Conservation (phyloP, 2,888 invertebrate genomes). For the Cosmia pyralina region DNA sequence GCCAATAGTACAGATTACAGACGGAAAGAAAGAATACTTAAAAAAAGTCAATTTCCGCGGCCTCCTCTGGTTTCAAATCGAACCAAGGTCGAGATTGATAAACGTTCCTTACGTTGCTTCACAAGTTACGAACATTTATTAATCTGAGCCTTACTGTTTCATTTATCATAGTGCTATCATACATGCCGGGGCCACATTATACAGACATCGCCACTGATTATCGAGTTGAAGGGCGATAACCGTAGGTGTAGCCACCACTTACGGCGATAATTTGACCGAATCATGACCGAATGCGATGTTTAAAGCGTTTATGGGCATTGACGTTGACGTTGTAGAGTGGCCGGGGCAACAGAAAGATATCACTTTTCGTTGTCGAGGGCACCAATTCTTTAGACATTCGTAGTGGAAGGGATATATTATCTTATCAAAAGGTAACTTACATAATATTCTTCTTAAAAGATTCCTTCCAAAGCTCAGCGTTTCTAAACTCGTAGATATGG, state of each 20-base stretch:
- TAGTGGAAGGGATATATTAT: neutral
- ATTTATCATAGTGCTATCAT: neutral
- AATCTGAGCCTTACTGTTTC: neutral
- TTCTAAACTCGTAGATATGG: slow-evolving; percentile 95
- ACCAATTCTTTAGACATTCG: neutral
- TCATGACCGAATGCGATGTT: no score
- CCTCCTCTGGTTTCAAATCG: neutral
- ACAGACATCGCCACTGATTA: no score
- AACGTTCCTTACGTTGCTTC: neutral
- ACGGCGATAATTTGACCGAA: no score
- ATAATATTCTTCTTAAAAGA: slow-evolving; percentile 94
- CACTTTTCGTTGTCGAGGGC: neutral
- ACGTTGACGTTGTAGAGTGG: no score
- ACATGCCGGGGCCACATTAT: no score
- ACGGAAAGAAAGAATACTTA: neutral
- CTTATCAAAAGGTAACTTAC: slow-evolving; percentile 92
- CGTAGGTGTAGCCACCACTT: no score
- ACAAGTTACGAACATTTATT: neutral
- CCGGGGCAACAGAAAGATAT: no score
- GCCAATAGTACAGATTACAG: neutral
- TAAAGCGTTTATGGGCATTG: no score
- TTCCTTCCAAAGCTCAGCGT: slow-evolving; percentile 93
- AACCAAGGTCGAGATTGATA: neutral
- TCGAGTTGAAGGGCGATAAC: no score
- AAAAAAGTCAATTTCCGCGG: neutral